These are phyloP conservation scores for Aphis craccivora DNA, from an alignment of 1,140 invertebrate species.

Conservation along the genomic window DNA sequence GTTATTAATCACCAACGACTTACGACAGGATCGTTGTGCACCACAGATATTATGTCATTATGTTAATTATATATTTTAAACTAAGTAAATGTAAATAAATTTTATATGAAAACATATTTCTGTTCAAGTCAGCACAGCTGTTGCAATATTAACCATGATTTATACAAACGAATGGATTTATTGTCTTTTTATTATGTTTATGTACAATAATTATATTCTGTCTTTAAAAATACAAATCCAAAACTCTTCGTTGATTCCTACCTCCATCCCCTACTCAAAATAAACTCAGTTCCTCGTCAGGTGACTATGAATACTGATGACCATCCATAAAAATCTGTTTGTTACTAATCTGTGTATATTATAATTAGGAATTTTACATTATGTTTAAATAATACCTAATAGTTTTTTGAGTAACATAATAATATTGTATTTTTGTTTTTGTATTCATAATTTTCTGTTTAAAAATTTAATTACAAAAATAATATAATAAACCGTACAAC, in stretches of 20 bases:
- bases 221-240: neutral
- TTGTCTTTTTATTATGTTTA: neutral
- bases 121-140: neutral
- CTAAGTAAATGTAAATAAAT: neutral
- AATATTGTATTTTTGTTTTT: neutral
- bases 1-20: neutral
- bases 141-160: neutral
- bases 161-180: neutral
- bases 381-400: neutral
- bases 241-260: neutral
- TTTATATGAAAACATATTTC: neutral
- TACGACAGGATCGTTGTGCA: neutral
- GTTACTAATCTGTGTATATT: neutral
- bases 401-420: neutral
- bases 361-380: neutral
- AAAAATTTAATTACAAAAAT: neutral
- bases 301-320: neutral
- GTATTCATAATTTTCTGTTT: neutral
- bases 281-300: neutral
- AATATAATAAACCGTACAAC: neutral
- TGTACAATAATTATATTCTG: neutral
- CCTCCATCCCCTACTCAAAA: neutral
- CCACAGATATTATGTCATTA: slow-evolving; percentile 2
- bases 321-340: neutral
- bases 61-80: slow-evolving; percentile 2